Conservation (phyloP, 2,797 vertebrate species). For the Phyllotis vaccarum region DNA sequence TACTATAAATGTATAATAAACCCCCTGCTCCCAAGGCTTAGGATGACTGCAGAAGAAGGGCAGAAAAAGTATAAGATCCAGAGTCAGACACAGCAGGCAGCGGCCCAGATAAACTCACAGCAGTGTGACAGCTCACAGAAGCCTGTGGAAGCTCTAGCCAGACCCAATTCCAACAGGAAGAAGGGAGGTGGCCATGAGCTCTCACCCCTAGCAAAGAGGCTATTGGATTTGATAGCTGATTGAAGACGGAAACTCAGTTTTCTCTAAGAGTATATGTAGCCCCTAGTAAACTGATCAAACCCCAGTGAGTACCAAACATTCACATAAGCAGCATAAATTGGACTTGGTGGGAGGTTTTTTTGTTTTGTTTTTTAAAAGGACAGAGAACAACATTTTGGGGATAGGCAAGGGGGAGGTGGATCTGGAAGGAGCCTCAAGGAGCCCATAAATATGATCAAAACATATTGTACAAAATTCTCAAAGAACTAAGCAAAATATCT, state of each 20-base stretch:
- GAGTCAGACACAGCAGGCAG: background rate
- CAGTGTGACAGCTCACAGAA: background rate
- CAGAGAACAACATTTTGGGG: background rate
- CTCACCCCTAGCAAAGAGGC: background rate
- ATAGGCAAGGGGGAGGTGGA: no score
- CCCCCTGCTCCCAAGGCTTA: background rate
- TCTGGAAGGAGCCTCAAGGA: background rate
- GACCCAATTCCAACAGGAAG: background rate
- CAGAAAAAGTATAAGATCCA: background rate
- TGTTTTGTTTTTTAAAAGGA: no score
- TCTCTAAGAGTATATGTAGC: background rate
- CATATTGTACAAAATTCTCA: background rate
- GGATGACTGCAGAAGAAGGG: background rate
- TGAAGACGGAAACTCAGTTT: background rate
- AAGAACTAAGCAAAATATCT: no score
- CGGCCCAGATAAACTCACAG: background rate
- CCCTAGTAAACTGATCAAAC: background rate
- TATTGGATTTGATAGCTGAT: background rate
- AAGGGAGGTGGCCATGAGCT: background rate
- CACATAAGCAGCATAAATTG: background rate
- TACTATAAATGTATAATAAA: background rate
- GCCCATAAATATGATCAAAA: background rate
- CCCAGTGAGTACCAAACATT: background rate
- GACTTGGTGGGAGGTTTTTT: background rate
- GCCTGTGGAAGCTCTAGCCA: background rate